Base-by-base conservation (phyloP, 2,888 invertebrate species). In the Lepidocyrtinus sp. region DNA sequence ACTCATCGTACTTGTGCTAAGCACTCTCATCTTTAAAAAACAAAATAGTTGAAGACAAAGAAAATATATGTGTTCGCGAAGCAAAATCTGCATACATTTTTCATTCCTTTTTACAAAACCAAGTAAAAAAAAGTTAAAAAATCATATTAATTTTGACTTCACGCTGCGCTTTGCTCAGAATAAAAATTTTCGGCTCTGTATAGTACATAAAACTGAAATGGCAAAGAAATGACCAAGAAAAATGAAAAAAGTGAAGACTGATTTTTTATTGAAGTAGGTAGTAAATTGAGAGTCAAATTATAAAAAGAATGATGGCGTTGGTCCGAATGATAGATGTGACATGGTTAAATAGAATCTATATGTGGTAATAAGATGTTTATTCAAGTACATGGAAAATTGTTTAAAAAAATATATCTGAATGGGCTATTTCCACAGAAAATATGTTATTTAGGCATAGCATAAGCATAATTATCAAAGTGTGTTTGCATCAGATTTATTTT, bases 301-400 rank as follows among this genome's bases (percentile, higher is more conserved):
- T 68, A 61, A 22, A 63, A 63, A 25, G 63, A 25, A 5, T 64
- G 19, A 65, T 45, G 65, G 45, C 45, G 45, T 36, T 65, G 36
- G 27, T 19, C 12, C 25, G 17, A 17, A 65, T 65, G 65, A 65
- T 19, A n/a, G 19, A 19, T 27, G 45, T 65, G 36, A 27, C 65
- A 65, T 65, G 65, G 27, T 65, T 45, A 65, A 65, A 36, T 24
- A 63, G 25, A 50, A 12, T 50, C 50, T 50, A 50, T 50, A 50
- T 50, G 50, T 17, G 50, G 50, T 50, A 50, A 50, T 50, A 50
- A 50, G 50, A 50, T 50, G 50, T 50, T 50, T 50, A 17, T 50
- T 50, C 50, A 50, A 50, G 50, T n/a, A 50, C 50, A 50, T 17
- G 50, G 17, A 12, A 12, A 50, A 50, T 7, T 36, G 36, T 36